Percentiles rank a stretch among this genome's conserved stretches.
phyloP scores from a whole-genome alignment of 2,113 vertebrate genomes.

The Geococcyx californianus region DNA sequence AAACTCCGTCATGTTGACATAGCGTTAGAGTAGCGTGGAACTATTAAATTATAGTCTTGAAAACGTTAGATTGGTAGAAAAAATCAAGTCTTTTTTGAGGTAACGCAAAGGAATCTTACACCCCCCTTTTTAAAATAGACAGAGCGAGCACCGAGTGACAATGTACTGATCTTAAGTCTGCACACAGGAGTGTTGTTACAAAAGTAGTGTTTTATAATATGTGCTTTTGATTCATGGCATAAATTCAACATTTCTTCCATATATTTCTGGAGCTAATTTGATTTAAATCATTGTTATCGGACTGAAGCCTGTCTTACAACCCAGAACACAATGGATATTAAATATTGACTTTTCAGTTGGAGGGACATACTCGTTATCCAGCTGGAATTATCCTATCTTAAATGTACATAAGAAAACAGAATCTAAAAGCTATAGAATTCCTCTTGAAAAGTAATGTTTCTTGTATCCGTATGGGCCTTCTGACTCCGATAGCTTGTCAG shows the following conservation, averaged over 20 bases:
- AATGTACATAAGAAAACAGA: background rate
- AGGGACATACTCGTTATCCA: constrained; percentile 29
- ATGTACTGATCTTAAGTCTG: constrained; percentile 13
- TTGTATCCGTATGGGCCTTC: background rate
- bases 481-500: background rate
- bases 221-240: background rate
- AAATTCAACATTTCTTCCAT: background rate
- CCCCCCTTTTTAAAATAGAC: background rate
- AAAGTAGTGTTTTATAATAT: background rate
- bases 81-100: background rate
- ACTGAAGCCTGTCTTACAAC: constrained; percentile 26
- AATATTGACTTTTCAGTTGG: constrained; percentile 53
- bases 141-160: background rate
- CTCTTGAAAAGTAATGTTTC: constrained; percentile 11
- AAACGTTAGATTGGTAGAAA: background rate
- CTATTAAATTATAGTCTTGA: background rate
- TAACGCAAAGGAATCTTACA: background rate
- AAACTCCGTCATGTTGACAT: background rate
- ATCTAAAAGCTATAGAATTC: background rate
- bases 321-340: constrained; percentile 41
- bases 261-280: constrained; percentile 23
- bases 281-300: constrained; percentile 50
- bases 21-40: background rate
- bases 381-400: constrained; percentile 23
- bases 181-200: background rate